Base-by-base conservation (phyloP, 2,113 vertebrate species). In the Egretta garzetta region DNA sequence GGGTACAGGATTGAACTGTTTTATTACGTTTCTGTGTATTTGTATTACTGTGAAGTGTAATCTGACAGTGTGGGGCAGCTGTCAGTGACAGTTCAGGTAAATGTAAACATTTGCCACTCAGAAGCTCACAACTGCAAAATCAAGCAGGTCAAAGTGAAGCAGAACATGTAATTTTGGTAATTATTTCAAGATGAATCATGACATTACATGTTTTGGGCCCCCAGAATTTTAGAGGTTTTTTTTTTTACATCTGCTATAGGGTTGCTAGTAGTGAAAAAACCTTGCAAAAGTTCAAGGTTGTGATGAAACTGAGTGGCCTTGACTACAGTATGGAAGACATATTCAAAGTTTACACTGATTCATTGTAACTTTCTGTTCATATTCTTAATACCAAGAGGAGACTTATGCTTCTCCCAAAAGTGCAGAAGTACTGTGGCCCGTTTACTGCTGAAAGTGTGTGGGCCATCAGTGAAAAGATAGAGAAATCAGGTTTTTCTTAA, bases 21-120 rank as follows among this genome's bases (percentile, higher is more conserved):
- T 23, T 43, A 17, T 47, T 89, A 30, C 5, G 19, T 70, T 96
- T 95, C 13, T 62, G 8, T 45, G 28, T n/a, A 16, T 86, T 71
- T 75, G 47, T 74, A 6, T 43, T 18, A 8, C 39, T 77, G 9
- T 58, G 35, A 89, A 93, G 37, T 43, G 35, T 43, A 47, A 24
- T 56, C n/a, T 3, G 15, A 80, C 73, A 70, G 86, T 81, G 60
- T 24, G 53, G 71, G 58, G 59, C 56, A 94, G 52, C 75, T 95
- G 66, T 90, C 39, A 71, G 35, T 94, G 89, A 77, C 73, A 75
- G 60, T 67, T 82, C 33, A 4, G 2, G 4, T 33, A 55, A 32
- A 72, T 60, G 41, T 92, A 96, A 96, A 96, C 88, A 86, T 14
- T 88, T 76, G 58, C 16, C 9, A 6, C 47, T 86, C 19, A n/a